Evolutionary conservation across 2,797 vertebrate species (phyloP), one percentile per base, ranked within the genome.

Genomic region (Pantherophis alleghaniensis): DNA sequence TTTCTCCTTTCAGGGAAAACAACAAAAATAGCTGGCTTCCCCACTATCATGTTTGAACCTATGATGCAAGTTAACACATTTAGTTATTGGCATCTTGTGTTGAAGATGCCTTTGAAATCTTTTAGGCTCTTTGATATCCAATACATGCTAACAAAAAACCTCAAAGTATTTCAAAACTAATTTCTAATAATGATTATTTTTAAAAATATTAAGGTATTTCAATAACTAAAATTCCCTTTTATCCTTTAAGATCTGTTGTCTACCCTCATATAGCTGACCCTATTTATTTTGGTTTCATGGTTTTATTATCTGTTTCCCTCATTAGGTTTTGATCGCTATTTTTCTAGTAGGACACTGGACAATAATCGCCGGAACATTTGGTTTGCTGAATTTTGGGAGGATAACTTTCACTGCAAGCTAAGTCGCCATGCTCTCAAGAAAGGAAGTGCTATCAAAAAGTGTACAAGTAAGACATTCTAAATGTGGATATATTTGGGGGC

Each of bases 331-430:
- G 99, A 99, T 96, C 98, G 98, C 92, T 99, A 99, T 97, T 99
- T 99, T 97, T 98, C 98, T 97, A 99, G 98, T 96, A 98, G 99
- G 94, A 99, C 99, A 0, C 97, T 99, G 94, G 99, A 99, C 97
- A 99, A 99, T 97, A 99, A 99, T 97, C 98, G 99, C 91, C 97
- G 99, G 47, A 99, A 99, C 96, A 99, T 99, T 94, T 99, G 99
- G 99, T 99, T 99, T 87, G 99, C 99, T 0, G 99, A 99, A 96
- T 99, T 99, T 93, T 99, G 99, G 99, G 99, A 99, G 96, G 99
- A 99, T 59, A 99, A 99, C 94, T 99, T 99, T 97, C 99, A 99
- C 59, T 99, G 99, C 98, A 99, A 99, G 97, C 98, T 99, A 91
- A 99, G 99, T 96, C 98, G 99, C 3, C 99, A 99, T 0, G 98